These are phyloP conservation scores for Calypte anna DNA, from an alignment of 2,113 vertebrate genomes.

Conservation along the genomic window DNA sequence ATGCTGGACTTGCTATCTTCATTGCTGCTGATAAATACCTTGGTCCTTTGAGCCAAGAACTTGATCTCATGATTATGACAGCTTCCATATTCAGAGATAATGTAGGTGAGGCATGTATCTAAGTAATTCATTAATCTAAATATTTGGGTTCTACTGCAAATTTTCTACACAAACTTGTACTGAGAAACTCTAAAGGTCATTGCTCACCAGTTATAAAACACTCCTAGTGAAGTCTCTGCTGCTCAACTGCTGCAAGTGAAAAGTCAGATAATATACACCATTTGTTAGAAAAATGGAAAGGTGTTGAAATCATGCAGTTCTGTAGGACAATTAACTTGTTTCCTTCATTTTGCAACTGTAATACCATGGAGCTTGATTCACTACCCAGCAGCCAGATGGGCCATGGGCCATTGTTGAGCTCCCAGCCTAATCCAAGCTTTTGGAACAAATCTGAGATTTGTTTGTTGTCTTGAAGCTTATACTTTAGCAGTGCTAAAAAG, in stretches of 20 bases:
- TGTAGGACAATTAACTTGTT: background rate
- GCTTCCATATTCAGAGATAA: background rate
- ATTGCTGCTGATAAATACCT: accelerated
- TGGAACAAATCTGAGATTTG: background rate
- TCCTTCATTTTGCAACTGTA: accelerated
- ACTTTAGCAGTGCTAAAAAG: background rate
- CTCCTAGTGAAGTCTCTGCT: background rate
- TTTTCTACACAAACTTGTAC: background rate
- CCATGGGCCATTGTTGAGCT: accelerated
- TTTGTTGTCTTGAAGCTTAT: background rate
- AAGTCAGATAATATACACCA: background rate
- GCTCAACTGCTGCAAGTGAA: background rate
- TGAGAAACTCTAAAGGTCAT: background rate
- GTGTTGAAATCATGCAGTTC: too few species aligned
- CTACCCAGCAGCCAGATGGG: too few species aligned
- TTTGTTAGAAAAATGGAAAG: too few species aligned
- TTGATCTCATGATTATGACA: background rate
- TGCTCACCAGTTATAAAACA: background rate
- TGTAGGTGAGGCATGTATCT: background rate
- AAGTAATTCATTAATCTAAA: background rate
- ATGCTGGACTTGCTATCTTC: background rate
- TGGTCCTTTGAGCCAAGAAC: background rate
- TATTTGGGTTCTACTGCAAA: background rate
- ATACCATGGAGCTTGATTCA: accelerated
- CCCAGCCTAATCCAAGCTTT: accelerated